Evolutionary conservation across 2,888 invertebrate species (phyloP), one percentile per base, ranked within the genome.

Genomic region (Diaprepes abbreviatus): DNA sequence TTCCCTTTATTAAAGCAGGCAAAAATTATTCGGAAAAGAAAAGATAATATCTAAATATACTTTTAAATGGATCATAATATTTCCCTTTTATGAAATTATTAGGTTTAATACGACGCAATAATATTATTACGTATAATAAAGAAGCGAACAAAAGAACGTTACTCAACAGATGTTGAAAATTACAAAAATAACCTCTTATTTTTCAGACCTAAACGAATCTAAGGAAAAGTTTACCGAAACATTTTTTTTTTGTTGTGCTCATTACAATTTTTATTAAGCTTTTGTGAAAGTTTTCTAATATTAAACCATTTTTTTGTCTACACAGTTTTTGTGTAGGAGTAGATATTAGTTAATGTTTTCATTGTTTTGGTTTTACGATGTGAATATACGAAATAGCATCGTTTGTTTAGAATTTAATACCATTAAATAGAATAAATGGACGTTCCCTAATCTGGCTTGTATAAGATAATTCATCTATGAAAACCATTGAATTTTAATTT

Each of bases 231-330:
- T 14, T 9, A 14, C 19, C 2, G 5, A 40, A 17, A 19, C 9
- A n/a, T 9, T 43, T 43, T 43, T 21, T 21, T 21, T n/a, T 21
- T 43, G 43, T n/a, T 19, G n/a, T 9, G n/a, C n/a, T 43, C 21
- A 17, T 43, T 21, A 43, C 3, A 14, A 10, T 43, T 43, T 43
- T 43, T 17, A 43, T 21, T 43, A 43, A n/a, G 43, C n/a, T n/a
- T 43, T 43, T 43, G 19, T 19, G n/a, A 43, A 43, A 43, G 43
- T 43, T 43, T 43, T 43, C 14, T 43, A 3, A 43, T 43, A 43
- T 43, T 21, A 43, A n/a, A 14, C 0, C 21, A n/a, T n/a, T n/a
- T n/a, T n/a, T n/a, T n/a, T n/a, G n/a, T n/a, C n/a, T n/a, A n/a
- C n/a, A n/a, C n/a, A n/a, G n/a, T n/a, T n/a, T n/a, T n/a, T n/a